These are phyloP conservation scores for Rousettus leschenaultii DNA, from an alignment of 2,113 vertebrate genomes.

Conservation along the genomic window DNA sequence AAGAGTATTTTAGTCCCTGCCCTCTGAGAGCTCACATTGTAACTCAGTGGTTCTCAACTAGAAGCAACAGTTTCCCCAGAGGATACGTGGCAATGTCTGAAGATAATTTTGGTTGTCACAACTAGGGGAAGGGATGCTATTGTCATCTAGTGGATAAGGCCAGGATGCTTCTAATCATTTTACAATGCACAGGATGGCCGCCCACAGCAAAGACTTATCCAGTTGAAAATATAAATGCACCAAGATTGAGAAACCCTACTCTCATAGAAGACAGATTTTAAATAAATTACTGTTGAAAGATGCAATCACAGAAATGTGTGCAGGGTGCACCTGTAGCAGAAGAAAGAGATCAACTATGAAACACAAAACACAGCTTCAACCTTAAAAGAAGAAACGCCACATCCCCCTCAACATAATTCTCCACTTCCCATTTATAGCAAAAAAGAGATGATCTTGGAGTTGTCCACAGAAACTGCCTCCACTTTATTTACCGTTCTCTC, in stretches of 20 bases:
- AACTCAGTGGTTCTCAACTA: neutral
- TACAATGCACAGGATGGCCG: neutral
- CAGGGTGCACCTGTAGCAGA: neutral
- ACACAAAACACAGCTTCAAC: neutral
- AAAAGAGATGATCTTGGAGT: neutral
- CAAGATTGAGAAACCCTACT: neutral
- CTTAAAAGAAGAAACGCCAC: neutral
- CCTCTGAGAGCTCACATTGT: neutral
- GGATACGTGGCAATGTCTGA: neutral
- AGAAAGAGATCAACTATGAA: neutral
- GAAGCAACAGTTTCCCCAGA: neutral
- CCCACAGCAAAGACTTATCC: neutral
- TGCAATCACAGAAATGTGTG: neutral
- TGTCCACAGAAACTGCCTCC: fast-evolving
- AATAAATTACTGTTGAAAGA: neutral
- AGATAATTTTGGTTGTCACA: neutral
- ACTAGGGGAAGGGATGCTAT: neutral
- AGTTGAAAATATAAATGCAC: neutral
- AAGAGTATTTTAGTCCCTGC: neutral
- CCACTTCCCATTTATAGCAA: neutral
- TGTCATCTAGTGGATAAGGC: neutral
- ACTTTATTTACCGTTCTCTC: neutral
- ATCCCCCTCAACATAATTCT: neutral
- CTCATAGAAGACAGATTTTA: neutral
- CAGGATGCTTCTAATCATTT: neutral